Evolutionary conservation across 2,888 invertebrate species (phyloP).

Genomic region (Acronicta alni): DNA sequence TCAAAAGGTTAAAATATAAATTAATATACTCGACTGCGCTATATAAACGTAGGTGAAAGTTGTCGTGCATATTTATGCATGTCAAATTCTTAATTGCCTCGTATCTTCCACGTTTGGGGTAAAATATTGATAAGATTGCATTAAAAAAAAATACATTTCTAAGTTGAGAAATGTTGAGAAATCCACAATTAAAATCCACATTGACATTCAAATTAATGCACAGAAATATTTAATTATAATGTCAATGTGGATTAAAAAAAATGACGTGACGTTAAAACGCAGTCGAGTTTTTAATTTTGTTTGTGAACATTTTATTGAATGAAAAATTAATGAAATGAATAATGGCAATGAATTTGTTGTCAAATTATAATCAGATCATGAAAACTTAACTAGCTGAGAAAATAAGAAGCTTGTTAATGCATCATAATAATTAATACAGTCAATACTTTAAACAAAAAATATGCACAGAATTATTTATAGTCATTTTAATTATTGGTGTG

Average conservation of each 20-base stretch:
- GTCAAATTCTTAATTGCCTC: too few relatives aligned
- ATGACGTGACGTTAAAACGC: background rate
- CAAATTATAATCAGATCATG: conserved; percentile 39
- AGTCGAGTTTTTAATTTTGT: background rate
- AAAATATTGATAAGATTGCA: too few relatives aligned
- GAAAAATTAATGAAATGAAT: conserved; percentile 18
- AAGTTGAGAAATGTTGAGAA: too few relatives aligned
- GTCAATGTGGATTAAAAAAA: too few relatives aligned
- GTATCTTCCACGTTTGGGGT: too few relatives aligned
- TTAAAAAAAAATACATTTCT: too few relatives aligned
- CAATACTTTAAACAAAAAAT: too few relatives aligned
- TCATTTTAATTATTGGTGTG: background rate
- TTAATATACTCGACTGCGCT: background rate
- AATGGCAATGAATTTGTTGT: conserved; percentile 14
- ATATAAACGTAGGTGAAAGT: background rate
- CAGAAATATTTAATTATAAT: too few relatives aligned
- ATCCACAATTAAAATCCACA: too few relatives aligned
- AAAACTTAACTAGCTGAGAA: conserved; percentile 45
- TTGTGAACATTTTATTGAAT: background rate
- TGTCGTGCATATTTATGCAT: too few relatives aligned
- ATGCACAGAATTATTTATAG: background rate
- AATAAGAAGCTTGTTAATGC: conserved; percentile 49
- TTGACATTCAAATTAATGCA: too few relatives aligned
- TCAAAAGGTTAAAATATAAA: too few relatives aligned
- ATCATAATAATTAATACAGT: conserved; percentile 4